Evolutionary conservation across 2,113 vertebrate genomes (phyloP), one percentile per base, ranked within the genome.

Genomic region (Archilochus colubris): DNA sequence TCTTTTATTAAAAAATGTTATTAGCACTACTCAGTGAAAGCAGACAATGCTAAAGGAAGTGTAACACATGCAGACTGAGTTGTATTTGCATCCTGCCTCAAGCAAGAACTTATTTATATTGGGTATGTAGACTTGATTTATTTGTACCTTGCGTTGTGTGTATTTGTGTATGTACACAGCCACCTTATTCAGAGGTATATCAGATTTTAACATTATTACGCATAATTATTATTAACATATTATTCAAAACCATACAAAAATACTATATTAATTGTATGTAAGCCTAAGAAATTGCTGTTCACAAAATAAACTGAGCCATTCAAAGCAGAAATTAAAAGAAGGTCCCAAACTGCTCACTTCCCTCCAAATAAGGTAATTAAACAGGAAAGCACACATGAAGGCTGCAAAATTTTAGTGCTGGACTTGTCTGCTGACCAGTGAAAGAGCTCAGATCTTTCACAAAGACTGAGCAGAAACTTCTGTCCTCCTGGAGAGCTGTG

Each of bases 351-450:
- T 89, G 21, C 12, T 74, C 8, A n/a, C 4, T 57, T 44, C 10
- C 8, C 11, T 50, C 16, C 6, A 51, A 40, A 14, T n/a, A 63
- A 76, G 13, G 25, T 54, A 50, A 50, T 1, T 0, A n/a, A 83
- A 27, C 5, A n/a, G 19, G 27, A 48, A 76, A 61, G 17, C 31
- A 59, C 80, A 51, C 3, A 31, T 7, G 3, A 54, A 27, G 8
- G 5, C 33, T 36, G 4, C 51, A 19, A 20, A 62, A 9, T 7
- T 0, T 0, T 43, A 88, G 15, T 40, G 15, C 36, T 74, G 33
- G 4, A 48, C 33, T 63, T 24, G 2, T 61, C 36, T 44, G 17
- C n/a, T 59, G 33, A 4, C 30, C 55, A 48, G 0, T 22, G 12
- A 9, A 57, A 9, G 24, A 59, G 12, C 7, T 61, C 50, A 36